A percentile compares a stretch with the other conserved stretches of the same genome.
These are phyloP conservation scores for Pseudoatta argentina DNA, from an alignment of 1,140 invertebrate species.

Conservation along the genomic window DNA sequence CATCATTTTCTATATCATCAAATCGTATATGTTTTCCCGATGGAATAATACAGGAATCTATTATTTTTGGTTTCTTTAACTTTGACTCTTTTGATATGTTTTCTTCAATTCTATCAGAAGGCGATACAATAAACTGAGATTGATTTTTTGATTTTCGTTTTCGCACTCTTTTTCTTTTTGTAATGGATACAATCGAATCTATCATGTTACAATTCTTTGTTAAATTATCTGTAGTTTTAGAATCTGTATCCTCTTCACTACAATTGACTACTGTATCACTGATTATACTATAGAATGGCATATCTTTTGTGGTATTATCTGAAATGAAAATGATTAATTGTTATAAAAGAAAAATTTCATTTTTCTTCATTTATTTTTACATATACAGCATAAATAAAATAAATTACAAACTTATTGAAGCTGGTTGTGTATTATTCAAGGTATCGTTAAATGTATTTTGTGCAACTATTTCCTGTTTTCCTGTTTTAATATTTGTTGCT, in stretches of 20 bases:
- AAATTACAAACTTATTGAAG: slow-evolving; percentile 23
- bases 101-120: neutral
- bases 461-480: neutral
- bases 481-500: neutral
- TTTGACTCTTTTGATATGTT: slow-evolving; percentile 65
- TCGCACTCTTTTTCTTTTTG: slow-evolving; percentile 74
- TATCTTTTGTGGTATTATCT: slow-evolving; percentile 55
- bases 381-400: neutral
- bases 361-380: neutral
- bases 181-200: neutral
- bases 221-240: slow-evolving; percentile 60
- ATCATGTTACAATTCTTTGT: slow-evolving; percentile 46
- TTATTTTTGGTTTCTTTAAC: slow-evolving; percentile 71
- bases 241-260: slow-evolving; percentile 53
- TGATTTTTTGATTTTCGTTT: slow-evolving; percentile 62
- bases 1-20: slow-evolving; percentile 48
- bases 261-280: slow-evolving; percentile 28
- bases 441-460: neutral
- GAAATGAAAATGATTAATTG: slow-evolving; percentile 22
- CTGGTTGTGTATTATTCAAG: slow-evolving; percentile 1
- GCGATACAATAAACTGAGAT: neutral
- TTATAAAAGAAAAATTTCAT: neutral
- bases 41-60: slow-evolving; percentile 67
- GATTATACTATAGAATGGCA: slow-evolving; percentile 64
- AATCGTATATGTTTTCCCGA: slow-evolving; percentile 77